Percentiles rank a stretch among this genome's conserved stretches.
Evolutionary conservation across 1,140 invertebrate species (phyloP).

Genomic region (Dreissena polymorpha): DNA sequence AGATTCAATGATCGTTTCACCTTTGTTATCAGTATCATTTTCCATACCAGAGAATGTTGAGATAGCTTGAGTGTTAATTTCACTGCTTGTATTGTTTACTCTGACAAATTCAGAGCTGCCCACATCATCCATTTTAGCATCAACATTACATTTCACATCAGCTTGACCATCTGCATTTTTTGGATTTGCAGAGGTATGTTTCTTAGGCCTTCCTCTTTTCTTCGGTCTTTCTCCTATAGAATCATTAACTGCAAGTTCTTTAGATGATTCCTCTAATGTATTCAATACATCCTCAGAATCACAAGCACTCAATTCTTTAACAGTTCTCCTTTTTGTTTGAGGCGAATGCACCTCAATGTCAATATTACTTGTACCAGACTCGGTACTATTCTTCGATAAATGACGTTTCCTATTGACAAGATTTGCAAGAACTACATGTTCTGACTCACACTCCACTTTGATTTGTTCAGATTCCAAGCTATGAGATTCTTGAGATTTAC

Average conservation of each 20-base stretch:
- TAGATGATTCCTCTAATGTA: too few relatives aligned
- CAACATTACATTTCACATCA: not conserved
- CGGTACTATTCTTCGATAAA: not conserved
- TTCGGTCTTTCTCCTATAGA: too few relatives aligned
- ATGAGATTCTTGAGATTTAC: not conserved
- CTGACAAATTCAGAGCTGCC: too few relatives aligned
- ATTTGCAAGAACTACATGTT: not conserved
- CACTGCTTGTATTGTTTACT: too few relatives aligned
- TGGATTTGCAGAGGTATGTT: not conserved
- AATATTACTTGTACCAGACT: not conserved
- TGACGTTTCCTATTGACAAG: not conserved
- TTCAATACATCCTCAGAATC: not conserved
- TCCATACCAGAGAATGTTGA: too few relatives aligned
- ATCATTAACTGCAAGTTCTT: too few relatives aligned
- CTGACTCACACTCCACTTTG: not conserved
- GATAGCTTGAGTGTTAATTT: too few relatives aligned
- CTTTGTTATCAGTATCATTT: too few relatives aligned
- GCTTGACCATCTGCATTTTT: not conserved
- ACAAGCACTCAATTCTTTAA: not conserved
- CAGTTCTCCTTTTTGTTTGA: not conserved
- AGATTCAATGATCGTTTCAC: too few relatives aligned
- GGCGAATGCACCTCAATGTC: not conserved
- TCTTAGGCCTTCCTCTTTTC: conserved; percentile 10
- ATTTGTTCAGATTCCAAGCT: not conserved
- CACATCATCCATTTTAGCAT: not conserved